Conservation (phyloP, 2,888 invertebrate genomes). For the Tinea trinotella region DNA sequence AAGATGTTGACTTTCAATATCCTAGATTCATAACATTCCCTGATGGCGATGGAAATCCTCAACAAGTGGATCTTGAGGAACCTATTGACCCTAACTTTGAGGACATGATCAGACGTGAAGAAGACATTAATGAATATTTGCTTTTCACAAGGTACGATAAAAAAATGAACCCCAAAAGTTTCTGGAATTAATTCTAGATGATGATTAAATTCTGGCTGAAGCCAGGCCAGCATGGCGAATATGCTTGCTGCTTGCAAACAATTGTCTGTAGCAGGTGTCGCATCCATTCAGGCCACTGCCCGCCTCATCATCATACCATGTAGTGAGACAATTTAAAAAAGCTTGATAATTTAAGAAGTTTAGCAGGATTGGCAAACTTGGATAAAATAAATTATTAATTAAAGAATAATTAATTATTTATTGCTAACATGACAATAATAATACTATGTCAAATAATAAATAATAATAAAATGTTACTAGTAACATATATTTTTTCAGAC, state of each 20-base stretch:
- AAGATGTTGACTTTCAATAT: neutral
- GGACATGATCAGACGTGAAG: constrained; percentile 32
- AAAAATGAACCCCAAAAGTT: too few relatives aligned
- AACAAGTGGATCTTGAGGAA: constrained; percentile 44
- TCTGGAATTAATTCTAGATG: too few relatives aligned
- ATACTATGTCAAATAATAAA: neutral
- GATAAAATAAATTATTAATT: neutral
- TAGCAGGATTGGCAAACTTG: too few relatives aligned
- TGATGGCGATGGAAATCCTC: constrained; percentile 43
- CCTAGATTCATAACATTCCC: constrained; percentile 30
- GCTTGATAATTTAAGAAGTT: too few relatives aligned
- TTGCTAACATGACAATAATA: neutral
- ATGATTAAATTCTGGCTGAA: too few relatives aligned
- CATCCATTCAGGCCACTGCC: too few relatives aligned
- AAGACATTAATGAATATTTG: constrained; percentile 39
- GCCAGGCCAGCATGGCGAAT: too few relatives aligned
- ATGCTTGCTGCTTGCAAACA: too few relatives aligned
- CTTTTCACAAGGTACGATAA: constrained; percentile 20
- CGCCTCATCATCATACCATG: too few relatives aligned
- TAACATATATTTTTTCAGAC: constrained; percentile 29
- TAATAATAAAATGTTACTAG: neutral
- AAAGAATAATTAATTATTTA: neutral
- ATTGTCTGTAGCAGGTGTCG: too few relatives aligned
- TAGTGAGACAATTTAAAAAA: too few relatives aligned
- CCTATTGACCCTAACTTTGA: constrained; percentile 30